Conservation (phyloP, 64 coral and sea anemone genomes). For the Actinia tenebrosa region DNA sequence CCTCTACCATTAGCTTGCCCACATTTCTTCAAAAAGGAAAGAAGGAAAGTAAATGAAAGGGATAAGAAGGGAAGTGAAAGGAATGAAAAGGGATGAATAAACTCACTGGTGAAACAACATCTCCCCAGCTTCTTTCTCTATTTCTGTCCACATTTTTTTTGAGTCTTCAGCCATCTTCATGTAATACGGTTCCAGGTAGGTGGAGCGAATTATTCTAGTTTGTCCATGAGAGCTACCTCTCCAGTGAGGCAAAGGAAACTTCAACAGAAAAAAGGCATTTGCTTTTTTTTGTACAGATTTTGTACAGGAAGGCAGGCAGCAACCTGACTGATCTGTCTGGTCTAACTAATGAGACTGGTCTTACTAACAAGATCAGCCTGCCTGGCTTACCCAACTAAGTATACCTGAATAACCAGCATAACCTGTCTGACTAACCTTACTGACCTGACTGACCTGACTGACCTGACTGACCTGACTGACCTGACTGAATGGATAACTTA, state of each 20-base stretch:
- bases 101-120: conserved; percentile 27
- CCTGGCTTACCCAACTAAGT: no score
- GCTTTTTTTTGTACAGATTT: no score
- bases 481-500: no score
- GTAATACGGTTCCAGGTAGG: conserved; percentile 30
- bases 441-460: no score
- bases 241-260: conserved; percentile 92
- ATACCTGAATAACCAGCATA: no score
- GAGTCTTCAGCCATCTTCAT: conserved; percentile 57
- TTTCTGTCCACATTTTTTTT: conserved; percentile 55
- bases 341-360: no score
- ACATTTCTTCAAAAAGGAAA: conserved; percentile 21
- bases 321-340: no score
- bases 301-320: no score
- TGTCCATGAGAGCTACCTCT: conserved; percentile 77
- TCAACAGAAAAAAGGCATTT: background rate
- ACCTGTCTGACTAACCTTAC: no score
- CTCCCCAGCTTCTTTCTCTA: conserved; percentile 55
- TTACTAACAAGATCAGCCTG: no score
- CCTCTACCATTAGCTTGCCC: conserved; percentile 37
- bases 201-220: conserved; percentile 48
- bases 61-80: background rate
- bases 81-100: background rate
- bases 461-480: no score
- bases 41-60: background rate